These are phyloP conservation scores for Drosophila virilis DNA, from an alignment of 1,140 invertebrate species.

Conservation along the genomic window DNA sequence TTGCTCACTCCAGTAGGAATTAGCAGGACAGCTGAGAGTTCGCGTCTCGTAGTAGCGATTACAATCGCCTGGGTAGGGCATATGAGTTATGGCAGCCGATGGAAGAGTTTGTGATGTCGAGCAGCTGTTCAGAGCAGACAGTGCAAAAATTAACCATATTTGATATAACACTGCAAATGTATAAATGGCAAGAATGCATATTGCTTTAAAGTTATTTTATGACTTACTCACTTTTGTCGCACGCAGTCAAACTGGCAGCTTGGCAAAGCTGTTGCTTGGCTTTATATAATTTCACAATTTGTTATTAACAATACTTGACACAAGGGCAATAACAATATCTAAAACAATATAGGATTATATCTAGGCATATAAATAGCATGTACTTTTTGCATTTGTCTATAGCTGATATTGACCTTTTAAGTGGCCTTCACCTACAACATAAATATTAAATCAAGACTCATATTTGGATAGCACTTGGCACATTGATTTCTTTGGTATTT, in stretches of 20 bases:
- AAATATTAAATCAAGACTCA: background rate
- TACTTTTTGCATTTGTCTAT: background rate
- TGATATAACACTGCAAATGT: constrained; percentile 6
- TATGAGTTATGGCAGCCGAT: background rate
- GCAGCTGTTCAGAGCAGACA: constrained; percentile 1
- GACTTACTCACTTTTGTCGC: constrained; percentile 13
- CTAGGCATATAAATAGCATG: background rate
- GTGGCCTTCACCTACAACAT: background rate
- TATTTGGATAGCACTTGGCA: constrained; percentile 23
- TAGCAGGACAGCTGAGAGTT: constrained; percentile 27
- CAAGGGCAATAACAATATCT: background rate
- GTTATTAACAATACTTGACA: background rate
- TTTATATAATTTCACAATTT: background rate
- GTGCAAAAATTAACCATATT: background rate
- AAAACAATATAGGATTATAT: background rate
- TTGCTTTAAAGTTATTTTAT: background rate
- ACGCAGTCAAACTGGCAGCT: background rate
- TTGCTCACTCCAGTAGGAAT: constrained; percentile 41
- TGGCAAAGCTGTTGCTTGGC: too few species aligned
- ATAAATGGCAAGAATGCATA: too few species aligned
- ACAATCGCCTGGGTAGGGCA: constrained; percentile 43
- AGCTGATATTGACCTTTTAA: background rate
- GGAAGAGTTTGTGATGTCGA: background rate
- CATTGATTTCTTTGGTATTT: background rate
- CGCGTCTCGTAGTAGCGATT: constrained; percentile 30